A percentile compares a stretch with the other conserved stretches of the same genome.
phyloP scores from a whole-genome alignment of 2,113 vertebrate species.

The Chiloscyllium plagiosum region DNA sequence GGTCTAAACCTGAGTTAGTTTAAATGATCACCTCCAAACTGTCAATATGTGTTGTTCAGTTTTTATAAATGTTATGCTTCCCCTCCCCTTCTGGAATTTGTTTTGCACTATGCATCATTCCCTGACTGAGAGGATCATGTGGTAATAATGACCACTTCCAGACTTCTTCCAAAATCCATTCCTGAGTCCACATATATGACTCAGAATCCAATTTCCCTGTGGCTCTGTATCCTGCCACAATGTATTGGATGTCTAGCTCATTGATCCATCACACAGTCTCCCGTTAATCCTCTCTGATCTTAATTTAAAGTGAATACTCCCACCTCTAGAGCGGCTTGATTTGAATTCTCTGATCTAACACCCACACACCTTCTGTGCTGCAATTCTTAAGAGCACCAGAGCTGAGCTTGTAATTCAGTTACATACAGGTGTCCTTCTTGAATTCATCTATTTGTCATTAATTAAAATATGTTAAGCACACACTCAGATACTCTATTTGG shows the following conservation, averaged over 20 bases:
- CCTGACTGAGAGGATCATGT: background rate
- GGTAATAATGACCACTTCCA: background rate
- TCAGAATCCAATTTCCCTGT: background rate
- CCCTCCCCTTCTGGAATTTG: background rate
- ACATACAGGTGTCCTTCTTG: background rate
- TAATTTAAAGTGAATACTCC: slow-evolving; percentile 23
- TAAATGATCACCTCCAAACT: background rate
- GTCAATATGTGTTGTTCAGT: background rate
- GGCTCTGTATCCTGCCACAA: background rate
- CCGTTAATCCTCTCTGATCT: slow-evolving; percentile 26
- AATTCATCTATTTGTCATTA: background rate
- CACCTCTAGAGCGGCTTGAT: background rate
- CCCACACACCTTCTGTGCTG: slow-evolving; percentile 33
- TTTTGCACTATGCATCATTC: background rate
- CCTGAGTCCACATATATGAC: background rate
- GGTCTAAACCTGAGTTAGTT: background rate
- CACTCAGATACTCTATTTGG: background rate
- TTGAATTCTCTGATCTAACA: background rate
- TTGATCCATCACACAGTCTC: slow-evolving; percentile 1
- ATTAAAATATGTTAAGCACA: background rate
- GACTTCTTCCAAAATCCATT: background rate
- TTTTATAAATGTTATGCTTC: background rate
- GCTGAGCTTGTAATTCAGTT: background rate
- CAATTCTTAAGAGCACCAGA: background rate
- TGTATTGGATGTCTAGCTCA: background rate